Evolutionary conservation across 2,888 invertebrate species (phyloP), one percentile per base, ranked within the genome.

Genomic region (Aphodius granarius): DNA sequence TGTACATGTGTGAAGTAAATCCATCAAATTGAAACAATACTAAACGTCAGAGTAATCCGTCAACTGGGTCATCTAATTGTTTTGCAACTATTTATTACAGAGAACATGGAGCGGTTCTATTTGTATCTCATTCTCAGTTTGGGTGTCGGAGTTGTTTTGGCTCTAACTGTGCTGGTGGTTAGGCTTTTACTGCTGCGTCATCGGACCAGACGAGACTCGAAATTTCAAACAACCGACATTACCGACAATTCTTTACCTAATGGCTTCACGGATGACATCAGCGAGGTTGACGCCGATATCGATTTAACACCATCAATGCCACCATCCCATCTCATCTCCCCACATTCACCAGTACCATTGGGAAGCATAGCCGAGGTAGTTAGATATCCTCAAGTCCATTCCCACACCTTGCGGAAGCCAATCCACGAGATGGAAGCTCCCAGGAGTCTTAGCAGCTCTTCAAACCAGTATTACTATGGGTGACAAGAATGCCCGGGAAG

Each of bases 221-320:
- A 94, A 87, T 93, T 93, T 77, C 90, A 90, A 79, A 90, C 91
- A 19, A 91, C 92, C 72, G 90, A 91, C 77, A 91, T 93, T 72
- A 92, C 93, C 78, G 93, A 94, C 78, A 93, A 94, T 66, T 91
- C 94, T 80, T 89, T 94, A 76, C 94, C 94, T 15, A 94, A 94
- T 85, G 94, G 94, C 76, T 95, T 95, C 87, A 93, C 92, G 81
- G 95, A 95, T 88, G 95, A 95, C 86, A 94, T 95, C 87, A 95
- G 95, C 81, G 95, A 96, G 88, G 92, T 94, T 65, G 94, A 94
- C 86, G 94, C 93, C 68, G 94, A 94, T 82, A 94, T 94, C 76
- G 94, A 93, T 84, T 90, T 94, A 79, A 92, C 92, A 71, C 92
- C 92, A 43, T 91, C 93, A 2, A 90, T 91, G 18, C 92, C 93